Percentiles rank a stretch among this genome's conserved stretches.
Evolutionary conservation across 1,140 invertebrate species (phyloP).

Genomic region (Leptoteleia sp.): DNA sequence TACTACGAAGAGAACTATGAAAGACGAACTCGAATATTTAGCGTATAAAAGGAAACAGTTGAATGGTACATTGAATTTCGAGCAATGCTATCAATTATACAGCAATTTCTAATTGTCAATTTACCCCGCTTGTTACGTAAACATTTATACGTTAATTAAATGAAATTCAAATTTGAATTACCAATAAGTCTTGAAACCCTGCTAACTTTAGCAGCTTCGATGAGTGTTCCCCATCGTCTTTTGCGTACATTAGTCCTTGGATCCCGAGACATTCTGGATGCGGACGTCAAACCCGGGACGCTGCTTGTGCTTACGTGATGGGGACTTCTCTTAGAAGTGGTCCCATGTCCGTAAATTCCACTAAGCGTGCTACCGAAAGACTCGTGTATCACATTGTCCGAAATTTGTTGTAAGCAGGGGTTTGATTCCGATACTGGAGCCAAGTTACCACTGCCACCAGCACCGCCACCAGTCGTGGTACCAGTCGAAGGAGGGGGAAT

Average conservation of each 20-base stretch:
- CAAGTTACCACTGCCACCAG: conserved; percentile 81
- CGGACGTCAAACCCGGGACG: conserved; percentile 75
- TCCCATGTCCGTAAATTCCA: conserved; percentile 75
- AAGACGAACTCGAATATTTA: no score
- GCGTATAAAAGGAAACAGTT: no score
- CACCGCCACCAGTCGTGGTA: no score
- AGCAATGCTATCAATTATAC: no score
- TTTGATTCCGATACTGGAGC: conserved; percentile 89
- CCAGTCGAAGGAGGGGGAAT: conserved; percentile 82
- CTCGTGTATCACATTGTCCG: conserved; percentile 81
- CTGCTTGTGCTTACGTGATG: conserved; percentile 85
- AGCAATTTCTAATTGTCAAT: no score
- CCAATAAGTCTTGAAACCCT: conserved; percentile 88
- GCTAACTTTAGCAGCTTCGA: conserved; percentile 91
- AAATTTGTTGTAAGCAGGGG: conserved; percentile 83
- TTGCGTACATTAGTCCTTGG: conserved; percentile 74
- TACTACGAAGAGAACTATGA: no score
- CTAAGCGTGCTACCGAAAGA: conserved; percentile 79
- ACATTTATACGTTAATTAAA: no score
- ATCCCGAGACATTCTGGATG: conserved; percentile 72
- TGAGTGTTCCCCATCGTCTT: conserved; percentile 86
- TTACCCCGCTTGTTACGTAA: no score
- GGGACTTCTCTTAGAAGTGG: conserved; percentile 80
- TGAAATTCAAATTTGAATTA: conserved; percentile 78
- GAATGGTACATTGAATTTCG: no score